A percentile compares a stretch with the other conserved stretches of the same genome.
phyloP scores from a whole-genome alignment of 1,140 invertebrate genomes.

The Apocrypta bakeri region DNA sequence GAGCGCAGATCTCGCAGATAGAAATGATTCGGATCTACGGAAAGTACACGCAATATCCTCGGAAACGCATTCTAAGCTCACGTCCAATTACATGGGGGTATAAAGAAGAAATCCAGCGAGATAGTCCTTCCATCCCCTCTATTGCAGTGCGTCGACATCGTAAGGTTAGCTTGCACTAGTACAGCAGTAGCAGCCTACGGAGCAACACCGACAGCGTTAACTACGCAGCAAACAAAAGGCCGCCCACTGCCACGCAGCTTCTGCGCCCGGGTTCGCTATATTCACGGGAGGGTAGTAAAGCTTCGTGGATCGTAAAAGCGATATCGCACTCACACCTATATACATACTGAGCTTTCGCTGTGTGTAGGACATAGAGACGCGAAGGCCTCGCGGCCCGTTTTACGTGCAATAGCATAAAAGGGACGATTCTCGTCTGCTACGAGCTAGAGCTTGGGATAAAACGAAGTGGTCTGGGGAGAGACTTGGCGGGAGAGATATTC shows the following conservation, averaged over 20 bases:
- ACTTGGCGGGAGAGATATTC: too few species aligned
- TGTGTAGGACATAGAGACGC: not conserved
- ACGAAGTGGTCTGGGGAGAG: not conserved
- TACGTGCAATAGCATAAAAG: conserved; percentile 41
- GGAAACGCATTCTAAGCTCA: not conserved
- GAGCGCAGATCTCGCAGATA: too few species aligned
- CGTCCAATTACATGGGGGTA: not conserved
- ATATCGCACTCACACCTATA: conserved; percentile 46
- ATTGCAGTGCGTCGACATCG: too few species aligned
- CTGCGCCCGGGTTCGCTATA: conserved; percentile 44
- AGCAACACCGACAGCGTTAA: not conserved
- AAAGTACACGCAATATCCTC: too few species aligned
- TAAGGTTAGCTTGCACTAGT: too few species aligned
- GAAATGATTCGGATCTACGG: too few species aligned
- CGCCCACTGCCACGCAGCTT: not conserved
- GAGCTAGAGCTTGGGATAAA: not conserved
- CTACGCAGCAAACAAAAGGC: conserved; percentile 2
- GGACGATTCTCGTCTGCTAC: not conserved
- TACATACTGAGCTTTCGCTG: not conserved
- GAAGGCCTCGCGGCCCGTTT: conserved; percentile 17
- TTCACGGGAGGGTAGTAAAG: conserved; percentile 55
- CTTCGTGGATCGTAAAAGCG: conserved; percentile 51
- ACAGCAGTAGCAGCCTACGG: too few species aligned
- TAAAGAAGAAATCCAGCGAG: not conserved
- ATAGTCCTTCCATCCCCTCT: not conserved